phyloP scores from a whole-genome alignment of 1,140 invertebrate species.

The Streblospio benedicti region DNA sequence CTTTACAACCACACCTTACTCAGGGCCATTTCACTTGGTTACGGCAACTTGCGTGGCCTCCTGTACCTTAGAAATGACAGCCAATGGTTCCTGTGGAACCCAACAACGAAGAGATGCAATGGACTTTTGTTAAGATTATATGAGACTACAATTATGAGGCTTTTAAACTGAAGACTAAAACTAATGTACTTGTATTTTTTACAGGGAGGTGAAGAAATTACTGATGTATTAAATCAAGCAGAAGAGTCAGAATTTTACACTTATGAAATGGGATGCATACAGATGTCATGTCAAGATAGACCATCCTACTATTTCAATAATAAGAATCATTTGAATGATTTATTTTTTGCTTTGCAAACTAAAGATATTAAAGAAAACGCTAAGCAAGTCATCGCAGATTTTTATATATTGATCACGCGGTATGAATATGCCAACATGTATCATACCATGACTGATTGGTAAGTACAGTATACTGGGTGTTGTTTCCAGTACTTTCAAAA shows the following conservation, averaged over 20 bases:
- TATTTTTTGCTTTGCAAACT: conserved; percentile 16
- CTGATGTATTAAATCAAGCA: conserved; percentile 29
- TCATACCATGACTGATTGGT: conserved; percentile 41
- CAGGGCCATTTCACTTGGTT: too few species aligned
- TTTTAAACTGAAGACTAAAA: too few species aligned
- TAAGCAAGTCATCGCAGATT: conserved; percentile 4
- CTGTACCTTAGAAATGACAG: too few species aligned
- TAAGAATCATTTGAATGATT: conserved; percentile 24
- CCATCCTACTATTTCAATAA: conserved; percentile 16
- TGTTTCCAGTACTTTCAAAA: too few species aligned
- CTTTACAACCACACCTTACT: too few species aligned
- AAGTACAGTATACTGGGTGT: too few species aligned
- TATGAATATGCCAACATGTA: conserved; percentile 44
- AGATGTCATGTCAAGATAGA: conserved; percentile 16
- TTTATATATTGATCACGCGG: conserved; percentile 18
- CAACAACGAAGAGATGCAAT: too few species aligned
- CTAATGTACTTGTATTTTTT: neutral
- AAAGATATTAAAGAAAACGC: neutral
- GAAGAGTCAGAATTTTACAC: conserved; percentile 29
- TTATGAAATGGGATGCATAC: conserved; percentile 27
- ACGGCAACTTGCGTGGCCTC: too few species aligned
- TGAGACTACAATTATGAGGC: too few species aligned
- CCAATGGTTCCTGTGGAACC: too few species aligned
- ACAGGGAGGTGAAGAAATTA: conserved; percentile 32
- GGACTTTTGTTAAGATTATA: too few species aligned